phyloP scores from a whole-genome alignment of 2,113 vertebrate genomes.

The Paramormyrops kingsleyae region DNA sequence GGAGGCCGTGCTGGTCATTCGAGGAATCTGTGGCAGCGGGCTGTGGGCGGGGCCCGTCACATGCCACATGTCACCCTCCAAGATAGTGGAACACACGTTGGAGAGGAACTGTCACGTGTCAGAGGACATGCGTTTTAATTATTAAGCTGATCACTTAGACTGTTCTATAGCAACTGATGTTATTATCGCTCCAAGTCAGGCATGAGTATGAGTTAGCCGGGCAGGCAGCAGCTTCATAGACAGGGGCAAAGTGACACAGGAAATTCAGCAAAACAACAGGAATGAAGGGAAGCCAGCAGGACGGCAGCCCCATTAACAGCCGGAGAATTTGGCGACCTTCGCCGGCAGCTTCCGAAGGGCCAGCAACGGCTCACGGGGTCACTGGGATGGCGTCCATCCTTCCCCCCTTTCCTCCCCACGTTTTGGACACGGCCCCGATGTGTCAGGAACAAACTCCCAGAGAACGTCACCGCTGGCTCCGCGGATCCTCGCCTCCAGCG shows the following conservation, averaged over 20 bases:
- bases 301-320: not conserved
- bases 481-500: slow-evolving; percentile 15
- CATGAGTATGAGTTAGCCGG: not conserved
- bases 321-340: not conserved
- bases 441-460: not conserved
- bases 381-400: not conserved
- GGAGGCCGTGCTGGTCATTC: slow-evolving; percentile 32
- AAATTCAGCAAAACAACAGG: not conserved
- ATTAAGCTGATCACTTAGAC: not conserved
- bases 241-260: not conserved
- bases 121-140: not conserved
- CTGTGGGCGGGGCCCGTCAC: not conserved
- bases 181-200: not conserved
- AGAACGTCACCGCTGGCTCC: slow-evolving; percentile 42
- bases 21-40: slow-evolving; percentile 34
- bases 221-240: not conserved
- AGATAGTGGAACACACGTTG: not conserved
- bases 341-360: not conserved
- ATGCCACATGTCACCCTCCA: not conserved
- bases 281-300: not conserved
- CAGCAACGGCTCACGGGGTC: not conserved
- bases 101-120: not conserved
- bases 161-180: not conserved
- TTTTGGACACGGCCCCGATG: not conserved
- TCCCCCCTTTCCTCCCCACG: not conserved